Evolutionary conservation across 2,888 invertebrate species (phyloP), one percentile per base, ranked within the genome.

Genomic region (Oegoconia quadripuncta): DNA sequence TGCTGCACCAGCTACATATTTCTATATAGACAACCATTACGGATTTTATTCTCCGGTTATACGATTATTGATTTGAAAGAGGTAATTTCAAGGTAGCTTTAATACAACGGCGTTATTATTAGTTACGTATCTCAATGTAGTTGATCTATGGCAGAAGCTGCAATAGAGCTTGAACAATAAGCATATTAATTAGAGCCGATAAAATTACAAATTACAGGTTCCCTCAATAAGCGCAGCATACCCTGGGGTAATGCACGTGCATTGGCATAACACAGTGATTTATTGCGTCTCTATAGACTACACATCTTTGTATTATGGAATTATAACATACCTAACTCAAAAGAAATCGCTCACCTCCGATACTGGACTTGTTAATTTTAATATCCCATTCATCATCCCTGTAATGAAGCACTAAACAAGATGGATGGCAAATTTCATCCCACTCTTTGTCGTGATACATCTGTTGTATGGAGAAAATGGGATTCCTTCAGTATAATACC

Each of bases 341-440:
- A 27, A 27, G 27, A 27, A 27, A 13, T 27, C 14, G 12, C 27
- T 30, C 17, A 17, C 29, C 26, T 27, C 3, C 11, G 11, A 17
- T 26, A 13, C 37, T 35, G 41, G 15, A 44, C 38, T 46, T 40
- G 39, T 46, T 46, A 52, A 55, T 45, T 52, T 60, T 54, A 55
- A 57, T 54, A 46, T 45, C 41, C 59, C 59, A 66, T 74, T 67
- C 54, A 72, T 76, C 72, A 73, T 59, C 45, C 41, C 18, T 37
- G 46, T 66, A 69, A 73, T 65, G 63, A 67, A 63, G 53, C 46
- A 53, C 42, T 66, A 56, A 67, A 65, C 43, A 61, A 64, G 64
- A 70, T 62, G 58, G 58, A 69, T 64, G 53, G 52, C 50, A 46
- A 56, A 52, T 57, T 48, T 53, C 51, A 55, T 55, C 29, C 18